Percentiles rank a stretch among this genome's conserved stretches.
phyloP scores from a whole-genome alignment of 2,888 invertebrate species.

The Resseliella maxima region DNA sequence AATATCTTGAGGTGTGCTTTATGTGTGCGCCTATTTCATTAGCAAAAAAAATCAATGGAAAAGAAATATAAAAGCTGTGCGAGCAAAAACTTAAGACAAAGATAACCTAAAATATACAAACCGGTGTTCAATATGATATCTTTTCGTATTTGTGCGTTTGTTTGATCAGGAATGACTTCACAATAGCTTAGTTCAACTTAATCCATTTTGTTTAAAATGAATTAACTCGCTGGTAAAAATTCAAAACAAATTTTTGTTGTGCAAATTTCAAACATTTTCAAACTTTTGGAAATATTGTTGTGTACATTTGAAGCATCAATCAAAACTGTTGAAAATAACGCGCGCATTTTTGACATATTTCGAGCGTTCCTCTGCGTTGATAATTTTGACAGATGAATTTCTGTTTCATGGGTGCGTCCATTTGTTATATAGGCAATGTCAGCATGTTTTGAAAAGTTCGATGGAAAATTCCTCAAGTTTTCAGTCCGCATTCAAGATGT shows the following conservation, averaged over 20 bases:
- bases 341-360: conserved; percentile 14
- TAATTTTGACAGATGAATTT: conserved; percentile 5
- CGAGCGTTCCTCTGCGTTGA: too few relatives aligned
- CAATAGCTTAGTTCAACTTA: conserved; percentile 74
- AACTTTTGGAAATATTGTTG: not conserved
- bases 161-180: conserved; percentile 84
- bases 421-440: not conserved
- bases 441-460: not conserved
- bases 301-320: not conserved
- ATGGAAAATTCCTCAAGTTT: conserved; percentile 44
- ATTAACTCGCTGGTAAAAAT: too few relatives aligned
- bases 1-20: conserved; percentile 92
- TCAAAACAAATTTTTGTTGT: too few relatives aligned
- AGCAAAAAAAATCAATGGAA: conserved; percentile 56
- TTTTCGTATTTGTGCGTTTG: conserved; percentile 81
- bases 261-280: not conserved
- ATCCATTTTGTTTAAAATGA: too few relatives aligned
- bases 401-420: not conserved
- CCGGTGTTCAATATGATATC: conserved; percentile 86
- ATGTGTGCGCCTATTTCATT: conserved; percentile 80
- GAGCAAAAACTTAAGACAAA: too few relatives aligned
- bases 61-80: conserved; percentile 1
- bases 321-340: not conserved
- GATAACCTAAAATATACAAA: too few relatives aligned
- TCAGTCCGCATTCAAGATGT: too few relatives aligned